Base-by-base conservation (phyloP, 2,113 vertebrate species). In the Apodemus sylvaticus region DNA sequence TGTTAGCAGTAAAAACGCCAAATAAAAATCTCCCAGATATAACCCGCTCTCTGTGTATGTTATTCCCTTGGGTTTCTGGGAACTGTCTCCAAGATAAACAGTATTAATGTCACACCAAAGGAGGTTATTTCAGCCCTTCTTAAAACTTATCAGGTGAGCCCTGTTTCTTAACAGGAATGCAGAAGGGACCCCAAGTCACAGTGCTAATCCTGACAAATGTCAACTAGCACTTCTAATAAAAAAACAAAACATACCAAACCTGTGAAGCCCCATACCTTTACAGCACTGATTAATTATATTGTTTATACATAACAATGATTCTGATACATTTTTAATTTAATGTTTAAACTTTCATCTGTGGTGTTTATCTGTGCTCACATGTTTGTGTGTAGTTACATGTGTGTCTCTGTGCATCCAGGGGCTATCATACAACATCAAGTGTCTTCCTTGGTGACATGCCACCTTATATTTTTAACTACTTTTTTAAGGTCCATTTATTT, bases 1-100 rank as follows among this genome's bases (percentile, higher is more conserved):
- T 95, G 93, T 95, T 97, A 73, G 97, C 97, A 96, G 78, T 98
- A 98, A 98, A 98, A 98, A 96, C 82, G 96, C 89, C 96, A 98
- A 97, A 96, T 96, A 96, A 97, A 98, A 98, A 96, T 94, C 91
- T 88, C 86, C 87, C 5, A 22, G 92, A 96, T 96, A 95, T 13
- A 85, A 94, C 73, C 90, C 90, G 88, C 36, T 94, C 94, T 95
- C 88, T 74, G 82, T 78, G 68, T 90, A 97, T 7, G 9, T 90
- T 87, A 96, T 17, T 97, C 89, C 91, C 94, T 81, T 95, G 64
- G 83, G 87, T 93, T 98, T 98, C 97, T 98, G 95, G 70, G 91
- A 95, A 95, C 68, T 76, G 71, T 94, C 95, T 98, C 95, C 96
- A 93, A 95, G 74, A 96, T 97, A 96, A 98, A 96, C 82, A 94